These are phyloP conservation scores for Scaptomyza caliginosa DNA, from an alignment of 2,888 invertebrate genomes.

Conservation along the genomic window DNA sequence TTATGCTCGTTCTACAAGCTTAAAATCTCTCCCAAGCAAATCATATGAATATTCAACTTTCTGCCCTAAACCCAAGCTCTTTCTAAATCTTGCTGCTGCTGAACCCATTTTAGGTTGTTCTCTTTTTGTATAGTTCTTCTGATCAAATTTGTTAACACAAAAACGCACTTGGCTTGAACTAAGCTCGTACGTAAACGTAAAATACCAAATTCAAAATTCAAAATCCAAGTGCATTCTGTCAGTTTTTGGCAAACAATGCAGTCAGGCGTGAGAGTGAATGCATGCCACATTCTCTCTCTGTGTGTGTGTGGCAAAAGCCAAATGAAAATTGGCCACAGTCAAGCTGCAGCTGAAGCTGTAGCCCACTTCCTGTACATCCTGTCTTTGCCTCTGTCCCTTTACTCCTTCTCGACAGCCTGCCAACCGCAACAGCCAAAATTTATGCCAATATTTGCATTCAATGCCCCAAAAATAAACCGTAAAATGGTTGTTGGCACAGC, in stretches of 20 bases:
- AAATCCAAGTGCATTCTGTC: conserved; percentile 60
- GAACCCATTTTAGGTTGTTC: background rate
- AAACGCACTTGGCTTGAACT: conserved; percentile 9
- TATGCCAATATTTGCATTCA: conserved; percentile 79
- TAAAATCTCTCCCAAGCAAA: background rate
- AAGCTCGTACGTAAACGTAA: conserved; percentile 16
- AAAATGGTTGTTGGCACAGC: conserved; percentile 63
- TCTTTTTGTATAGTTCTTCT: background rate
- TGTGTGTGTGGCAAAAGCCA: conserved; percentile 45
- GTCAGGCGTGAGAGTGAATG: conserved; percentile 29
- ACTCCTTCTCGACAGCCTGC: conserved; percentile 14
- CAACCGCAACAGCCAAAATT: conserved; percentile 72
- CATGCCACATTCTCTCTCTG: conserved; percentile 6
- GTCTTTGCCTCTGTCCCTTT: accelerated
- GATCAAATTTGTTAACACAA: conserved; percentile 21
- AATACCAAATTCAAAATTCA: conserved; percentile 42
- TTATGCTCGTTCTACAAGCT: background rate
- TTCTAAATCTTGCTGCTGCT: background rate
- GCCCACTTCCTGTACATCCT: background rate
- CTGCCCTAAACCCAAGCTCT: background rate
- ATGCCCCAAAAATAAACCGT: conserved; percentile 78
- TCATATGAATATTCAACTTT: background rate
- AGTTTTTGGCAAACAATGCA: conserved; percentile 54
- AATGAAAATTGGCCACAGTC: conserved; percentile 57
- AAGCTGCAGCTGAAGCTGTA: conserved; percentile 31